Evolutionary conservation across 2,888 invertebrate genomes (phyloP).

Genomic region (Orthosia incerta): DNA sequence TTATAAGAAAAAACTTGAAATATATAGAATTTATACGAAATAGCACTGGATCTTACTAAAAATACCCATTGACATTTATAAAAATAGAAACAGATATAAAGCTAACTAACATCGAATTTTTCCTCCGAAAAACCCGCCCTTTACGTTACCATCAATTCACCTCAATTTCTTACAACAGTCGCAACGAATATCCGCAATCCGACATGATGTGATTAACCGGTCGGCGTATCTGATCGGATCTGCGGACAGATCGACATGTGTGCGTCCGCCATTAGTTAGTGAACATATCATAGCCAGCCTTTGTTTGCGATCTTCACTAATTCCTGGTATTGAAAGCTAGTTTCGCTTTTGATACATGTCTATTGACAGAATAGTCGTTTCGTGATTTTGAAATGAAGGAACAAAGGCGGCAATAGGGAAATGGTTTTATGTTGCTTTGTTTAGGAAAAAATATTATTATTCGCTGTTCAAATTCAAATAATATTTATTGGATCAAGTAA

Average conservation of each 20-base stretch:
- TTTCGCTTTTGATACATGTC: slow-evolving; percentile 2
- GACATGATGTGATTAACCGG: slow-evolving; percentile 32
- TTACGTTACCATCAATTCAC: slow-evolving; percentile 1
- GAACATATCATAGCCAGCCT: slow-evolving; percentile 20
- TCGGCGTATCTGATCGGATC: slow-evolving; percentile 11
- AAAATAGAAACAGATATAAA: neutral
- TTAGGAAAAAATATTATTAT: no score
- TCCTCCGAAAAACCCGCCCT: neutral
- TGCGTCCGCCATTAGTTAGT: slow-evolving; percentile 34
- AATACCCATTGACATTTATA: neutral
- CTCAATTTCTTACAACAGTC: slow-evolving; percentile 11
- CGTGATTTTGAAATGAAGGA: neutral
- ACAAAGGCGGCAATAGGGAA: neutral
- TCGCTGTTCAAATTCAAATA: no score
- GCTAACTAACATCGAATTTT: neutral
- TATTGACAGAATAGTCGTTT: neutral
- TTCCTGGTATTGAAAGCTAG: slow-evolving; percentile 13
- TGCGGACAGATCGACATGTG: slow-evolving; percentile 30
- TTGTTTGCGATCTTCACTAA: slow-evolving; percentile 17
- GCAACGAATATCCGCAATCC: slow-evolving; percentile 6
- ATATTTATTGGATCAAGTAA: no score
- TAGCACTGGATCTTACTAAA: neutral
- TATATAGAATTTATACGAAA: neutral
- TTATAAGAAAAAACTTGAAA: no score
- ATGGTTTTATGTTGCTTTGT: neutral